These are phyloP conservation scores for Pseudonaja textilis DNA, from an alignment of 2,113 vertebrate genomes.

Conservation along the genomic window DNA sequence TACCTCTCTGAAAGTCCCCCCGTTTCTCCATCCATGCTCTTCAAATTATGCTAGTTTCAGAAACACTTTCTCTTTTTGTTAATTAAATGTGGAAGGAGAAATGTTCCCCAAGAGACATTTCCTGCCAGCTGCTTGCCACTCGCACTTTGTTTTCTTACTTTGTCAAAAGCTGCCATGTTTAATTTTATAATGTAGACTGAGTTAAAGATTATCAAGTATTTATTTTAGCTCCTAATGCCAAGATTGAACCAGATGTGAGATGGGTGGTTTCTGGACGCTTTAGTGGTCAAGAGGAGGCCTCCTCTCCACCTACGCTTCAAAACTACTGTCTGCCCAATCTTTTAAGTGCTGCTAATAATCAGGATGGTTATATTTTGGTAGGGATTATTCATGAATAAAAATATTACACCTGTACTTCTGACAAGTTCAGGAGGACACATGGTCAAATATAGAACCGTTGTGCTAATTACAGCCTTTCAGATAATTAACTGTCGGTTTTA, in stretches of 20 bases:
- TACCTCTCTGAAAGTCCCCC: not conserved
- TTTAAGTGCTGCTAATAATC: conserved; percentile 3
- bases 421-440: not conserved
- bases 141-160: conserved; percentile 3
- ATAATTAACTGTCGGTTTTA: not conserved
- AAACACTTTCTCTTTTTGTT: conserved; percentile 20
- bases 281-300: too few relatives aligned
- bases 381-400: not conserved
- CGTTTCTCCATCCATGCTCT: not conserved
- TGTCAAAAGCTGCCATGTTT: not conserved
- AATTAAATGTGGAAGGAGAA: conserved; percentile 2
- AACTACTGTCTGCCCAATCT: not conserved
- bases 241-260: not conserved
- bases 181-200: not conserved
- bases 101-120: not conserved
- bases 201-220: not conserved
- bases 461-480: not conserved
- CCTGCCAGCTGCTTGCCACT: not conserved
- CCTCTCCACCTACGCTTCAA: not conserved
- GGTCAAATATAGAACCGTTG: not conserved
- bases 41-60: conserved; percentile 13
- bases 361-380: not conserved
- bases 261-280: not conserved
- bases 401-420: not conserved
- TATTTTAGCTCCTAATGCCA: not conserved